A percentile compares a stretch with the other conserved stretches of the same genome.
These are phyloP conservation scores for Dolichomitus sp. DNA, from an alignment of 2,888 invertebrate genomes.

Conservation along the genomic window DNA sequence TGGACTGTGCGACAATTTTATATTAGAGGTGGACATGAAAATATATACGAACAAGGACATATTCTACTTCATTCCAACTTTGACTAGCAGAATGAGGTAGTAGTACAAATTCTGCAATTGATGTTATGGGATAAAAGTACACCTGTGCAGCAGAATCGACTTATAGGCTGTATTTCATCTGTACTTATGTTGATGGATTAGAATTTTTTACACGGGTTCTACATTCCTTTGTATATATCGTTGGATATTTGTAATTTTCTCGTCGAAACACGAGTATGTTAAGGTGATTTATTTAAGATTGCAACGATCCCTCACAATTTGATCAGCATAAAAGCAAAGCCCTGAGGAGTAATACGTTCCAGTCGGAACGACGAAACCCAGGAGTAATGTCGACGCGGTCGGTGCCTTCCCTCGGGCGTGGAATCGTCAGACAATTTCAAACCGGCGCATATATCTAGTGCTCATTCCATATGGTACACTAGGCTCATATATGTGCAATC, in stretches of 20 bases:
- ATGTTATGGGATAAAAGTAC: no score
- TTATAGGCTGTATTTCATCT: no score
- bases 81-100: no score
- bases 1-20: no score
- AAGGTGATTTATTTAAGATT: constrained; percentile 13
- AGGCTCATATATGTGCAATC: constrained; percentile 21
- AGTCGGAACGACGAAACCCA: constrained; percentile 35
- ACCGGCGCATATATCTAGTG: constrained; percentile 7
- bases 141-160: no score
- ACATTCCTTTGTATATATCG: neutral
- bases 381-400: constrained; percentile 35
- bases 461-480: constrained; percentile 15
- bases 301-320: constrained; percentile 14
- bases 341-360: neutral
- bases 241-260: neutral
- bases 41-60: no score
- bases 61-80: no score
- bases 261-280: neutral
- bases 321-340: constrained; percentile 26
- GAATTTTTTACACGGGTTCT: neutral
- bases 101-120: no score
- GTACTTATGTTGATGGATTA: neutral
- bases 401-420: constrained; percentile 31
- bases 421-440: constrained; percentile 51
- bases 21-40: no score